Evolutionary conservation across 2,888 invertebrate genomes (phyloP).

Genomic region (Anthophora plumipes): DNA sequence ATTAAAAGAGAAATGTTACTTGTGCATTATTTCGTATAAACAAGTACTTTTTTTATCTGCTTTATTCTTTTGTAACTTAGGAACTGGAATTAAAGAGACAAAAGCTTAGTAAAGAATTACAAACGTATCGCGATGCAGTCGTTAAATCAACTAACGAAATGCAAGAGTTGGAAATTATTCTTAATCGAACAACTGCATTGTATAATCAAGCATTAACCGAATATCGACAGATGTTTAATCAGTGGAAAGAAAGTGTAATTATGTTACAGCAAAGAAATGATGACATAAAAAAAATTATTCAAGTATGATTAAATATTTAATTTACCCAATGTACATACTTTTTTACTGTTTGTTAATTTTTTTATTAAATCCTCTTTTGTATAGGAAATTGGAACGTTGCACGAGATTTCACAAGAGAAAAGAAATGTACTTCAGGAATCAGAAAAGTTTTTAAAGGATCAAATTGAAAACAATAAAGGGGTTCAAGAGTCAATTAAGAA

Average conservation of each 20-base stretch:
- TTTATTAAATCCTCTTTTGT: slow-evolving; percentile 35
- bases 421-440: slow-evolving; percentile 87
- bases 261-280: slow-evolving; percentile 89
- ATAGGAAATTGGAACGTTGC: slow-evolving; percentile 86
- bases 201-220: slow-evolving; percentile 88
- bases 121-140: slow-evolving; percentile 84
- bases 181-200: slow-evolving; percentile 85
- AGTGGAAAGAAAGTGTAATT: slow-evolving; percentile 90
- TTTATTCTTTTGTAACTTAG: slow-evolving; percentile 55
- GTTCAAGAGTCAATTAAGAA: slow-evolving; percentile 83
- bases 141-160: slow-evolving; percentile 86
- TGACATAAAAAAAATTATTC: slow-evolving; percentile 86
- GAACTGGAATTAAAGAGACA: slow-evolving; percentile 87
- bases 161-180: slow-evolving; percentile 86
- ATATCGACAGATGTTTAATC: slow-evolving; percentile 88
- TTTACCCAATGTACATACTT: neutral
- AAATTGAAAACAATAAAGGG: slow-evolving; percentile 87
- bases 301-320: slow-evolving; percentile 83
- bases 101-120: slow-evolving; percentile 85
- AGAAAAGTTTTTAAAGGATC: slow-evolving; percentile 87
- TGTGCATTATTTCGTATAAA: neutral
- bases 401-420: slow-evolving; percentile 84
- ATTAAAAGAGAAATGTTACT: neutral
- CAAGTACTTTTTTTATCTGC: neutral
- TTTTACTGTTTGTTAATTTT: neutral